These are phyloP conservation scores for Capra hircus DNA, from an alignment of 2,113 vertebrate species.

Conservation along the genomic window DNA sequence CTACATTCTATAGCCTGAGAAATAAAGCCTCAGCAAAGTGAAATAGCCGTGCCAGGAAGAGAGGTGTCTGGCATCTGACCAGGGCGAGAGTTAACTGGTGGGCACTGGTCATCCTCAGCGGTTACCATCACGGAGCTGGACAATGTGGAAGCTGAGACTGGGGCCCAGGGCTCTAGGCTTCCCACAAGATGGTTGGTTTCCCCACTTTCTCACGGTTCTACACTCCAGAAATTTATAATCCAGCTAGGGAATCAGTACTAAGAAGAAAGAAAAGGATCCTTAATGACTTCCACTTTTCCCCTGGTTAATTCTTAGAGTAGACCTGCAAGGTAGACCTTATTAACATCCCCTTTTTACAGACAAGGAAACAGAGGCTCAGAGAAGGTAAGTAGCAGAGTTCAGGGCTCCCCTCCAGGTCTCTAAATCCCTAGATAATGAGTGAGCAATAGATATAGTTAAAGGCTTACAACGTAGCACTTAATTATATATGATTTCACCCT, in stretches of 20 bases:
- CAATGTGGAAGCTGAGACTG: neutral
- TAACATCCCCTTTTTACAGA: neutral
- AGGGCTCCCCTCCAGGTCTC: neutral
- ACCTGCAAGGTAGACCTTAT: neutral
- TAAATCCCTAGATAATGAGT: conserved; percentile 5
- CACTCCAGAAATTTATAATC: neutral
- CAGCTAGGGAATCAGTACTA: neutral
- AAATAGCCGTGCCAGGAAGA: neutral
- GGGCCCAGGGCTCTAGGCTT: neutral
- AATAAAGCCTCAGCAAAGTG: neutral
- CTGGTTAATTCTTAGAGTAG: neutral
- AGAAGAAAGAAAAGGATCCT: neutral
- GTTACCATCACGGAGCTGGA: neutral
- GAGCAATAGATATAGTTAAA: conserved; percentile 1
- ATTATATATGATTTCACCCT: neutral
- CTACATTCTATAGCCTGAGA: neutral
- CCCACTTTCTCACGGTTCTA: accelerated
- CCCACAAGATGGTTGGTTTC: accelerated
- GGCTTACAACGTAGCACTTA: conserved; percentile 3
- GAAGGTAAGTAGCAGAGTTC: neutral
- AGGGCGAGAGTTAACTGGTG: neutral
- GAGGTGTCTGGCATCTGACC: neutral
- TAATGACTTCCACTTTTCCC: neutral
- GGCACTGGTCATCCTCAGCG: neutral
- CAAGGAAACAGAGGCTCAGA: neutral